These are phyloP conservation scores for Nysson spinosus DNA, from an alignment of 2,888 invertebrate genomes.

Conservation along the genomic window DNA sequence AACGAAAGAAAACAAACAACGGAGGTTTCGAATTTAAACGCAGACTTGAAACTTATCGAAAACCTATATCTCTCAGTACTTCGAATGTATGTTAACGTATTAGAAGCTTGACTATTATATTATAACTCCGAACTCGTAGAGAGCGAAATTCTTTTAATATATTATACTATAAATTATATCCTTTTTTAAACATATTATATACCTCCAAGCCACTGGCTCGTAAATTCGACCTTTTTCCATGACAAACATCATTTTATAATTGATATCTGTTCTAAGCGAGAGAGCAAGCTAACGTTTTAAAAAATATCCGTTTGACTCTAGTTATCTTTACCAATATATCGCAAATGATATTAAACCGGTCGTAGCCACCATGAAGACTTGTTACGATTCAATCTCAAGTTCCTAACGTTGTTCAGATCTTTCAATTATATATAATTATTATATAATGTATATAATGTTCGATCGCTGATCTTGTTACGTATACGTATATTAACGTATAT, in stretches of 20 bases:
- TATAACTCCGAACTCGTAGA: conserved; percentile 13
- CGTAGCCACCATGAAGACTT: conserved; percentile 5
- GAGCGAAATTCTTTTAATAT: conserved; percentile 25
- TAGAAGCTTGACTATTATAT: conserved; percentile 21
- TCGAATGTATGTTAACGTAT: conserved; percentile 31
- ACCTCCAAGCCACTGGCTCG: conserved; percentile 37
- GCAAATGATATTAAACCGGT: no score
- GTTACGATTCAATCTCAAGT: conserved; percentile 23
- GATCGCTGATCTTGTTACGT: no score
- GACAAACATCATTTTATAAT: background rate
- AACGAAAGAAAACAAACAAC: conserved; percentile 21
- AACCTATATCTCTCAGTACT: conserved; percentile 8
- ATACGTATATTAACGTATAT: no score
- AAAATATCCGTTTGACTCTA: no score
- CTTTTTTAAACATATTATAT: conserved; percentile 14
- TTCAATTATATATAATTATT: conserved; percentile 9
- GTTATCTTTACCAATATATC: no score
- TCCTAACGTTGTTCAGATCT: conserved; percentile 14
- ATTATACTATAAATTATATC: conserved; percentile 19
- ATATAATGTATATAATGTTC: conserved; percentile 11
- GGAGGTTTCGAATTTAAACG: conserved; percentile 32
- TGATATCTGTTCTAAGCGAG: background rate
- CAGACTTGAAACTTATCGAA: conserved; percentile 14
- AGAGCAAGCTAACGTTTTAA: no score
- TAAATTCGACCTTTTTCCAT: conserved; percentile 15